Evolutionary conservation across 2,888 invertebrate species (phyloP).

Genomic region (Metalampra italica): DNA sequence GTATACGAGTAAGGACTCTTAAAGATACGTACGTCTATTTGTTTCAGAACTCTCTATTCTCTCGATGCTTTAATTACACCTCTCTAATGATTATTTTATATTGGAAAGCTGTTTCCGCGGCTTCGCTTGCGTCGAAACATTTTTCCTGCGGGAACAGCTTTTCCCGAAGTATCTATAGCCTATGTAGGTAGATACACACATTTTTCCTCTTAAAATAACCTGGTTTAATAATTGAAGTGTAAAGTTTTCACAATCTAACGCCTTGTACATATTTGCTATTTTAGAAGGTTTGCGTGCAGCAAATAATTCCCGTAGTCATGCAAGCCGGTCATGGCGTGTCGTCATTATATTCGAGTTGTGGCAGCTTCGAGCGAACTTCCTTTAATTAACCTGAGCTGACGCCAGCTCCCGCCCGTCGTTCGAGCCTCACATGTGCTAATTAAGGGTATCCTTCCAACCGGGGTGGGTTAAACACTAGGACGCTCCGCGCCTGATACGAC

Average conservation of each 20-base stretch:
- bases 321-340: conserved; percentile 17
- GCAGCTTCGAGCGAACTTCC: conserved; percentile 23
- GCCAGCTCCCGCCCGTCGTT: not conserved
- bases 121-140: too few species aligned
- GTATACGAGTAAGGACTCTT: not conserved
- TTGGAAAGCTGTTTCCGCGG: too few species aligned
- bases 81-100: too few species aligned
- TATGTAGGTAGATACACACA: too few species aligned
- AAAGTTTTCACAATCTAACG: not conserved
- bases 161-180: too few species aligned
- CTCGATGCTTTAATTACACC: too few species aligned
- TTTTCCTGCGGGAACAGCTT: too few species aligned
- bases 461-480: not conserved
- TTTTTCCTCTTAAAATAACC: too few species aligned
- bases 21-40: not conserved
- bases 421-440: conserved; percentile 16
- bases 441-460: conserved; percentile 9
- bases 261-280: not conserved
- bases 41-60: not conserved
- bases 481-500: too few species aligned
- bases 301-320: conserved; percentile 36
- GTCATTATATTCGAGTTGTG: conserved; percentile 9
- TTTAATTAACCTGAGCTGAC: conserved; percentile 30
- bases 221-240: not conserved
- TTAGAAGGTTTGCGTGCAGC: conserved; percentile 29